These are phyloP conservation scores for Acholoe squamosa DNA, from an alignment of 2,888 invertebrate genomes.

Conservation along the genomic window DNA sequence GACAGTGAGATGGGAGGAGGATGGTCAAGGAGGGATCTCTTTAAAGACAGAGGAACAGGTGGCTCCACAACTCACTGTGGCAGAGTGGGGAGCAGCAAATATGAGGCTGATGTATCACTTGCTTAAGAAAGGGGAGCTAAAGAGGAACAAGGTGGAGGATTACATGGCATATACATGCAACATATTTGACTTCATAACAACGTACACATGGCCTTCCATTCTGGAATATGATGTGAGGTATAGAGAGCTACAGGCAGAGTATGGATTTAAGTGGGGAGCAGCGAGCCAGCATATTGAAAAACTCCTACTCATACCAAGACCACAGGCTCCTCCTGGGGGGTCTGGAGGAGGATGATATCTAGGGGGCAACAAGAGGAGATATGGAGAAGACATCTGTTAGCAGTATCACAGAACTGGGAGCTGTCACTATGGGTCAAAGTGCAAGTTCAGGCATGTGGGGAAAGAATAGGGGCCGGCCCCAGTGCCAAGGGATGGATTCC, in stretches of 20 bases:
- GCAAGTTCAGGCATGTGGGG: no score
- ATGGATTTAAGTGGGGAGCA: not conserved
- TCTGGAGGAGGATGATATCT: no score
- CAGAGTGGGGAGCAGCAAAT: slow-evolving; percentile 21
- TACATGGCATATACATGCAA: not conserved
- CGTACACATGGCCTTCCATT: not conserved
- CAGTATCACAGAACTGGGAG: no score
- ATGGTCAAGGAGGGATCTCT: no score
- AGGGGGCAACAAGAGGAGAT: no score
- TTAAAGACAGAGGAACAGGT: no score
- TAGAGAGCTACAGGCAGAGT: not conserved
- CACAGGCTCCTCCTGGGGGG: not conserved
- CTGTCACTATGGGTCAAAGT: no score
- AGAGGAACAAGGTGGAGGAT: not conserved
- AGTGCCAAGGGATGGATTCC: no score
- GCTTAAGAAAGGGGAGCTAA: not conserved
- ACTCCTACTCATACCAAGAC: not conserved
- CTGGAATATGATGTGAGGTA: not conserved
- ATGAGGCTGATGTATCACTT: not conserved
- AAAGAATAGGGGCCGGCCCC: no score
- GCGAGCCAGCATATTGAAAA: not conserved
- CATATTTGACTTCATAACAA: not conserved
- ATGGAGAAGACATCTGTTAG: no score
- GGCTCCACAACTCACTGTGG: not conserved
- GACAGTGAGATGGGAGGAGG: no score